These are phyloP conservation scores for Drosophila meridiana DNA, from an alignment of 2,888 invertebrate genomes.

Conservation along the genomic window DNA sequence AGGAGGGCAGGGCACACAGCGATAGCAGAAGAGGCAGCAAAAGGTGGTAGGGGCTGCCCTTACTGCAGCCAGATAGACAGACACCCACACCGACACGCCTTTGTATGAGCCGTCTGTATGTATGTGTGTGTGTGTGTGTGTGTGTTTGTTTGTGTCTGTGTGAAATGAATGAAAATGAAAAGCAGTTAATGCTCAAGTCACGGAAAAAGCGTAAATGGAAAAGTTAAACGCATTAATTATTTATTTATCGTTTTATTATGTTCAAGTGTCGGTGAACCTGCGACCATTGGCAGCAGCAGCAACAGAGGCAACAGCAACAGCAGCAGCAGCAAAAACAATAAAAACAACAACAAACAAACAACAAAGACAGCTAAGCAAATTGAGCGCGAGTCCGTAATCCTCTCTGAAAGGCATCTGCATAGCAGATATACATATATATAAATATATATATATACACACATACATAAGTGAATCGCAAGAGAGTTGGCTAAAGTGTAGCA, in stretches of 20 bases:
- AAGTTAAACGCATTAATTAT: conserved; percentile 83
- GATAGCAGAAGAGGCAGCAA: background rate
- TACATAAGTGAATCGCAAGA: background rate
- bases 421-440: conserved; percentile 2
- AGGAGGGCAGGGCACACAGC: background rate
- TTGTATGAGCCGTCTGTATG: conserved; percentile 33
- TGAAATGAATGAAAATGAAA: conserved; percentile 77
- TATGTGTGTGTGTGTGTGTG: conserved; percentile 12
- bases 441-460: background rate
- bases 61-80: conserved; percentile 32
- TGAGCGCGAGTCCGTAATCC: conserved; percentile 63
- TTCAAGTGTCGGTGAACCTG: conserved; percentile 80
- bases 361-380: conserved; percentile 70
- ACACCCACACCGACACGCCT: conserved; percentile 43
- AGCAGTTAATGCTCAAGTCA: conserved; percentile 78
- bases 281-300: conserved; percentile 27
- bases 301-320: conserved; percentile 19
- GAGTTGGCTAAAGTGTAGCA: conserved; percentile 28
- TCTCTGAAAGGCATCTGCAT: conserved; percentile 40
- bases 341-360: conserved; percentile 32
- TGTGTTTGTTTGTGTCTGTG: conserved; percentile 24
- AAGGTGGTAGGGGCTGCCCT: background rate
- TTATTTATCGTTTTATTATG: conserved; percentile 78
- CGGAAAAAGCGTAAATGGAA: conserved; percentile 80
- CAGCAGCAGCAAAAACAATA: conserved; percentile 30